These are phyloP conservation scores for Selenia dentaria DNA, from an alignment of 2,888 invertebrate species.

Conservation along the genomic window DNA sequence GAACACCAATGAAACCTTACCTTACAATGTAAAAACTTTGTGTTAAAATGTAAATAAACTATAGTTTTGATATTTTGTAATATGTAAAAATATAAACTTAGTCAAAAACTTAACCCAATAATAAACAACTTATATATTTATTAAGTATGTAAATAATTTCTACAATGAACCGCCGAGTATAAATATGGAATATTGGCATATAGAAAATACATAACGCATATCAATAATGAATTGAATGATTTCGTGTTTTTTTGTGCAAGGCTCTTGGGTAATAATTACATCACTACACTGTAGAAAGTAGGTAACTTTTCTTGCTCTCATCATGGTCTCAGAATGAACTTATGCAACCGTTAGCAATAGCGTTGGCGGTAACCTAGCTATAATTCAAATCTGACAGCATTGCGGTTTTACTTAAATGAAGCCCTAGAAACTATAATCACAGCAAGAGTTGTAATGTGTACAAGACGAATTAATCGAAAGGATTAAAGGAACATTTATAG, in stretches of 20 bases:
- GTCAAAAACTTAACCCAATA: too few relatives aligned
- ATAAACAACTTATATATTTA: too few relatives aligned
- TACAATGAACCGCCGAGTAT: too few relatives aligned
- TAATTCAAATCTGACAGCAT: constrained; percentile 3
- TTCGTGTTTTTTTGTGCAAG: constrained; percentile 4
- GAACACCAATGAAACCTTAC: too few relatives aligned
- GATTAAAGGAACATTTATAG: not conserved
- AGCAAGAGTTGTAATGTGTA: constrained; percentile 5
- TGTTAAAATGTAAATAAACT: too few relatives aligned
- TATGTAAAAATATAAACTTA: too few relatives aligned
- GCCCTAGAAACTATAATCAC: not conserved
- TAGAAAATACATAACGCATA: not conserved
- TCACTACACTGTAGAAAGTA: constrained; percentile 18
- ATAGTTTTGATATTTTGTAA: too few relatives aligned
- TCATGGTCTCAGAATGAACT: constrained; percentile 17
- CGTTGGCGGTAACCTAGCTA: not conserved
- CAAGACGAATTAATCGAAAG: not conserved
- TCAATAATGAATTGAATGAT: not conserved
- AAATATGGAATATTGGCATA: too few relatives aligned
- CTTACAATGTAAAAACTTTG: too few relatives aligned
- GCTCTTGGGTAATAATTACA: constrained; percentile 15
- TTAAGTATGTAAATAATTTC: too few relatives aligned
- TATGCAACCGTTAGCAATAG: constrained; percentile 17
- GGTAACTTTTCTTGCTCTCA: constrained; percentile 28
- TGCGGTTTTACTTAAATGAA: constrained; percentile 5